These are phyloP conservation scores for Lasioglossum albipes DNA, from an alignment of 1,140 invertebrate genomes.

Conservation along the genomic window DNA sequence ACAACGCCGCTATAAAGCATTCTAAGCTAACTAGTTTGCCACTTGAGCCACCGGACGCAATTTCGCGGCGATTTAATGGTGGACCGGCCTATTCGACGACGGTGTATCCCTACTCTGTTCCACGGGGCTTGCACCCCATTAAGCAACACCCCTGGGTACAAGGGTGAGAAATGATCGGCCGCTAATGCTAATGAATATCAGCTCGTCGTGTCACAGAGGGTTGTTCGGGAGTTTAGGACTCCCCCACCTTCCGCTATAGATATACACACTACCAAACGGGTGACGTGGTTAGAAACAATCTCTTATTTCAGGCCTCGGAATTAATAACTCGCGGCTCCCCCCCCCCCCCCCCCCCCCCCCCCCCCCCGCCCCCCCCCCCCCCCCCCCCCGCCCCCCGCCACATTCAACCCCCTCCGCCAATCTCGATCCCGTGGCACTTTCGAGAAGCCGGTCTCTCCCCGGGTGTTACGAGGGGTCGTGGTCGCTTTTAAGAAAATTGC, in stretches of 20 bases:
- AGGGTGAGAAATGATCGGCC: conserved; percentile 73
- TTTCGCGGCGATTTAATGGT: conserved; percentile 62
- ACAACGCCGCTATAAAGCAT: conserved; percentile 37
- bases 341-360: no score
- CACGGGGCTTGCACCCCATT: conserved; percentile 61
- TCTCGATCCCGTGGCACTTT: conserved; percentile 7
- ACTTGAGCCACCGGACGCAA: conserved; percentile 59
- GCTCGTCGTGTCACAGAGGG: conserved; percentile 64
- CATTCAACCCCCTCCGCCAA: no score
- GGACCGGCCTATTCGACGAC: conserved; percentile 42
- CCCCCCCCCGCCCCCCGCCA: neutral
- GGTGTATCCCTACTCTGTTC: conserved; percentile 8
- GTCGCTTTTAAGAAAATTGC: conserved; percentile 74
- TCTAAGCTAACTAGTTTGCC: conserved; percentile 49
- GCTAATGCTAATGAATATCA: conserved; percentile 76
- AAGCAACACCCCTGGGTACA: conserved; percentile 61
- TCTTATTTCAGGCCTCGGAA: no score
- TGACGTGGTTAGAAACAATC: no score
- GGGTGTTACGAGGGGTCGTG: conserved; percentile 44
- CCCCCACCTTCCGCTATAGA: no score
- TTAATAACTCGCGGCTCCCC: no score
- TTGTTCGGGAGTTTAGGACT: conserved; percentile 58
- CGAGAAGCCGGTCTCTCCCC: conserved; percentile 5
- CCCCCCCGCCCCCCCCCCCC: neutral
- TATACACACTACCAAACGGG: no score